Evolutionary conservation across 2,888 invertebrate species (phyloP), one percentile per base, ranked within the genome.

Genomic region (Lycocerus yunnanus): DNA sequence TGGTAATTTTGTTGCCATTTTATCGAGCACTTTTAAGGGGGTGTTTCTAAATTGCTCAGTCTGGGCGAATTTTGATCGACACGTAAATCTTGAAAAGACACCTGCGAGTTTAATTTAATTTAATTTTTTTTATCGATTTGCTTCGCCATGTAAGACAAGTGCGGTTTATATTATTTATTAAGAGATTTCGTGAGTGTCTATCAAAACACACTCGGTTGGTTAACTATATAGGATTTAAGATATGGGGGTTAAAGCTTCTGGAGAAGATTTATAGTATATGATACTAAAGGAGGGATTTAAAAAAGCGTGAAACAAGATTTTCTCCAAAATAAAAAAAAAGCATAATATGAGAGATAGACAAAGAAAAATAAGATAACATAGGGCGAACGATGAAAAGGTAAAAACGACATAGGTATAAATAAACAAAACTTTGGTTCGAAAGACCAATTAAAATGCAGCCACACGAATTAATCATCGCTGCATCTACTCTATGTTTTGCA

Each of bases 91-190:
- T 15, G 18, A 27, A 24, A 60, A 60, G 24, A 27, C 72, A 67
- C 67, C 61, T 72, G 72, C 14, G 67, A 68, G 61, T 72, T 72
- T 67, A 72, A 72, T 72, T 66, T 66, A 61, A 61, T 68, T 68
- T 43, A 68, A 68, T 68, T 59, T 15, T 11, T 43, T 43, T 43
- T 43, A 43, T 43, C 43, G 43, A 43, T 43, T 43, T 6, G 1
- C 6, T 43, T n/a, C 6, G 11, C 6, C 43, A 43, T n/a, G n/a
- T 43, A 43, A 43, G 43, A 43, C 43, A 43, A 43, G 43, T 43
- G 43, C n/a, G n/a, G 15, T 69, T 15, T 24, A 21, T 69, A 27
- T 14, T 27, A 13, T 69, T 21, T 20, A 20, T 20, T 59, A 68
- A 59, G 13, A 58, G 15, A 58, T 67, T 43, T 43, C 43, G 43